A percentile compares a stretch with the other conserved stretches of the same genome.
Evolutionary conservation across 1,140 invertebrate genomes (phyloP).

Genomic region (Brachystomella parvula): DNA sequence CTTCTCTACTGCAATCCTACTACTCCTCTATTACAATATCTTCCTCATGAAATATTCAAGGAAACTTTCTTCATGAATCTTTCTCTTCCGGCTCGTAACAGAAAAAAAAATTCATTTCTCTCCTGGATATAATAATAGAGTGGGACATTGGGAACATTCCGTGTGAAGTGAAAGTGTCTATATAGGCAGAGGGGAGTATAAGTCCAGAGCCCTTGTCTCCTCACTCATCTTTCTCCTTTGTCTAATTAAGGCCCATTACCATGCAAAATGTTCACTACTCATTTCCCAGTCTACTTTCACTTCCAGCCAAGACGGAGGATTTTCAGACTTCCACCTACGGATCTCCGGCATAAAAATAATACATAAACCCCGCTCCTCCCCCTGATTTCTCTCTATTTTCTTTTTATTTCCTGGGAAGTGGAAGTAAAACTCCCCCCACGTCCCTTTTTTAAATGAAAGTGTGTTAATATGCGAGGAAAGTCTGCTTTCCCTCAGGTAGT

Average conservation of each 20-base stretch:
- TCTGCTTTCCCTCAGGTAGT: too few species aligned
- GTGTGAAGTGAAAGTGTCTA: background rate
- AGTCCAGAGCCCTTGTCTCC: constrained; percentile 2
- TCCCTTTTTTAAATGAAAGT: background rate
- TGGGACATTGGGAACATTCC: background rate
- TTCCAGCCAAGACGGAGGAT: too few species aligned
- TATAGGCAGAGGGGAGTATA: background rate
- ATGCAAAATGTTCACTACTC: constrained; percentile 33
- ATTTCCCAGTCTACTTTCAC: constrained; percentile 20
- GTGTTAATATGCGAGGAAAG: background rate
- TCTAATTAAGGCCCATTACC: constrained; percentile 33
- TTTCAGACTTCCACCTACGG: too few species aligned
- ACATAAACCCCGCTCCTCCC: too few species aligned
- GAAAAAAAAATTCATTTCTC: background rate
- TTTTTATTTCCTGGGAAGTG: background rate
- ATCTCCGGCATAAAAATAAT: too few species aligned
- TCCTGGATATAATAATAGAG: background rate
- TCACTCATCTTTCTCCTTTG: constrained; percentile 13
- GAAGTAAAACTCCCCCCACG: background rate
- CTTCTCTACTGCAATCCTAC: constrained; percentile 4
- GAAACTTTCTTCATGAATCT: constrained; percentile 18
- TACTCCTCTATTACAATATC: constrained; percentile 2
- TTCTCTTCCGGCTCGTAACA: background rate
- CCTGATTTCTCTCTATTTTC: too few species aligned
- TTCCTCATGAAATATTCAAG: constrained; percentile 26